These are phyloP conservation scores for Parasteatoda tepidariorum DNA, from an alignment of 1,140 invertebrate species.

Conservation along the genomic window DNA sequence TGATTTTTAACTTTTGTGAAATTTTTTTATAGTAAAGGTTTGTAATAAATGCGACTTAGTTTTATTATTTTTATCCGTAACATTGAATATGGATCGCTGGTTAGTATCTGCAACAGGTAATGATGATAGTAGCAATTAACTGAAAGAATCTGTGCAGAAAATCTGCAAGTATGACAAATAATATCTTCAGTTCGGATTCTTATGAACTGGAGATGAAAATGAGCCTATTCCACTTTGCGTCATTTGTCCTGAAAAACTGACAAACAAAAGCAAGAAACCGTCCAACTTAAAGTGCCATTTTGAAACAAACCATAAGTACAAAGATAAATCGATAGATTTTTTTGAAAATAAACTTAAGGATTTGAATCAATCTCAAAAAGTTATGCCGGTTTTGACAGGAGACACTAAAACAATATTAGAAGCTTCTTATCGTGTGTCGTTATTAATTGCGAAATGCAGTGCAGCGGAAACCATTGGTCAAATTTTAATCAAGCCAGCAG, in stretches of 20 bases:
- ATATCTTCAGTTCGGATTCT: neutral
- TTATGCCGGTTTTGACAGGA: neutral
- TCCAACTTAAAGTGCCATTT: neutral
- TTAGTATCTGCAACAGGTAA: too few relatives aligned
- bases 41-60: too few relatives aligned
- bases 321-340: neutral
- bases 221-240: neutral
- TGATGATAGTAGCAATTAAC: too few relatives aligned
- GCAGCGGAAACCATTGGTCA: neutral
- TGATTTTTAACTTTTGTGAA: too few relatives aligned
- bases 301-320: neutral
- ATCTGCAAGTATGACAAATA: neutral
- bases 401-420: neutral
- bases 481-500: neutral
- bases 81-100: too few relatives aligned
- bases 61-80: too few relatives aligned
- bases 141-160: too few relatives aligned
- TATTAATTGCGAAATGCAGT: neutral
- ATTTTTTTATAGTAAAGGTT: too few relatives aligned
- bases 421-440: neutral
- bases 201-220: neutral
- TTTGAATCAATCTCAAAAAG: conserved; percentile 7
- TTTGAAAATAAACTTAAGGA: neutral
- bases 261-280: neutral
- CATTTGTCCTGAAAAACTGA: conserved; percentile 14